These are phyloP conservation scores for Notamacropus eugenii DNA, from an alignment of 2,797 vertebrate species.

Conservation along the genomic window DNA sequence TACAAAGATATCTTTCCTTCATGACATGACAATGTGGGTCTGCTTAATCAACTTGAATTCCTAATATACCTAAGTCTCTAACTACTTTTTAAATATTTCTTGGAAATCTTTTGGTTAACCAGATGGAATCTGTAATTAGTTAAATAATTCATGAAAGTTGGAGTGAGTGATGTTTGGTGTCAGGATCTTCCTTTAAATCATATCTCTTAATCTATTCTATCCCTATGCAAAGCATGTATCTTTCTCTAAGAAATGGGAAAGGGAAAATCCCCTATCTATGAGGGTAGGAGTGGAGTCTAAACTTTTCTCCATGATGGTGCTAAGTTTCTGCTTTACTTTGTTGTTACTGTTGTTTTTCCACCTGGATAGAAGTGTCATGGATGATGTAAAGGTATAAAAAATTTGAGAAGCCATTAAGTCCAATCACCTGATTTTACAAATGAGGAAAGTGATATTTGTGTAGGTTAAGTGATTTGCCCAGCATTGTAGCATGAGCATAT, in stretches of 20 bases:
- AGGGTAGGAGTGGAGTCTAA: not conserved
- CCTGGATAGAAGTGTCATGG: not conserved
- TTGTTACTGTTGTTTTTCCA: not conserved
- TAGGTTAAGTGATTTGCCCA: not conserved
- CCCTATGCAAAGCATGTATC: not conserved
- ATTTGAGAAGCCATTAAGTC: not conserved
- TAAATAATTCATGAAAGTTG: not conserved
- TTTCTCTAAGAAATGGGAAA: not conserved
- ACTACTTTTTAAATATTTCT: not conserved
- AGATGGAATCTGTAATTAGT: not conserved
- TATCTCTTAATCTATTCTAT: not conserved
- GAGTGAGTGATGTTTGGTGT: not conserved
- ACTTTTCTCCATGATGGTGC: not conserved
- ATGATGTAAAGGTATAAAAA: not conserved
- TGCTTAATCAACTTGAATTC: not conserved
- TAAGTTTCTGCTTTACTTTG: not conserved
- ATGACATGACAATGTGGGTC: not conserved
- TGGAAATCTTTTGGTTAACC: not conserved
- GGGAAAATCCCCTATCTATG: not conserved
- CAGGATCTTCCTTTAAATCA: not conserved
- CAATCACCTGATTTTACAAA: not conserved
- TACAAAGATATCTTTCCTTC: not conserved
- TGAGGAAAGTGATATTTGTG: not conserved
- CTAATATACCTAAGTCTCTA: not conserved
- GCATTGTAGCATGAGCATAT: not conserved